A percentile compares a stretch with the other conserved stretches of the same genome.
phyloP scores from a whole-genome alignment of 2,113 vertebrate genomes.

The Cyanistes caeruleus region DNA sequence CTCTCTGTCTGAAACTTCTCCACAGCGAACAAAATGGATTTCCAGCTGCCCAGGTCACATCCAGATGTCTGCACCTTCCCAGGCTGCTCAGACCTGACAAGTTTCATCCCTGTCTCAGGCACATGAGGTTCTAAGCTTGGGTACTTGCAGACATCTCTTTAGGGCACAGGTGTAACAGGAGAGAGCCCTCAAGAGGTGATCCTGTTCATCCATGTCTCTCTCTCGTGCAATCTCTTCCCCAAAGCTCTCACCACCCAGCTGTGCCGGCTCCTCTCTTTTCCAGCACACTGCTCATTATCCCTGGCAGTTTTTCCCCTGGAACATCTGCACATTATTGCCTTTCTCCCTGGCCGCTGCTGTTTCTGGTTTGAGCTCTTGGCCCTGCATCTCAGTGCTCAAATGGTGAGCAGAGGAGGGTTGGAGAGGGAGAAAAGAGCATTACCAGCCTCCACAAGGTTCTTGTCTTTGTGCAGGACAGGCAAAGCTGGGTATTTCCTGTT shows the following conservation, averaged over 20 bases:
- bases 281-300: background rate
- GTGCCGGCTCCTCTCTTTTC: background rate
- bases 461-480: background rate
- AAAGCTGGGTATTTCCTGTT: fast-evolving
- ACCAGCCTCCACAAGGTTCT: fast-evolving
- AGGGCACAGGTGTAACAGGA: background rate
- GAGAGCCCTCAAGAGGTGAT: background rate
- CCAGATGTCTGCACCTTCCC: background rate
- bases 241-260: background rate
- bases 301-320: background rate
- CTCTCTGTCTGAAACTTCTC: background rate
- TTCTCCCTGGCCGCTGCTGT: fast-evolving
- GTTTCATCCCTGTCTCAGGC: background rate
- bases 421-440: background rate
- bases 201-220: background rate
- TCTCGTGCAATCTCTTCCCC: background rate
- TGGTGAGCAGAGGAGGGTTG: fast-evolving
- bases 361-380: background rate
- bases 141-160: background rate
- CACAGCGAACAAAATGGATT: fast-evolving
- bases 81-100: background rate
- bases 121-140: fast-evolving
- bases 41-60: background rate
- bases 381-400: fast-evolving
- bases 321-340: background rate